phyloP scores from a whole-genome alignment of 1,140 invertebrate species.

The Caenorhabditis brenneri region DNA sequence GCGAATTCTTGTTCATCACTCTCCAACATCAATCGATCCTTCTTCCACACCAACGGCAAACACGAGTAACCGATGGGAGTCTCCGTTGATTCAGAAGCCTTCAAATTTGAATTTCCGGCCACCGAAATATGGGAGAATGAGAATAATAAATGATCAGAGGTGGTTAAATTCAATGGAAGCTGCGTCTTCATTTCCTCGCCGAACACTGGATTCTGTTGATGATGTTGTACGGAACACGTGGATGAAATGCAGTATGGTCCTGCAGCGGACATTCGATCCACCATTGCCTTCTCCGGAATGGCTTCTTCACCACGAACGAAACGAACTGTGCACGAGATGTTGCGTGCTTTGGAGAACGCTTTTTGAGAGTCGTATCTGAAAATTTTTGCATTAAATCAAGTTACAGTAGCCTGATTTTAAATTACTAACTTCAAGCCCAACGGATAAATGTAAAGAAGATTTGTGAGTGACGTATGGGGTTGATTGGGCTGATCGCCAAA shows the following conservation, averaged over 20 bases:
- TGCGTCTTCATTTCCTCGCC: conserved; percentile 81
- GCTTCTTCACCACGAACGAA: conserved; percentile 53
- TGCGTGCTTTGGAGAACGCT: conserved; percentile 81
- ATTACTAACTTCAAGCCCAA: conserved; percentile 78
- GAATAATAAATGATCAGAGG: conserved; percentile 84
- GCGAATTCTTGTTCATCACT: conserved; percentile 79
- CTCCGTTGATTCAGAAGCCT: conserved; percentile 73
- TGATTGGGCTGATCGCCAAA: conserved; percentile 78
- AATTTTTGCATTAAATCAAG: no score
- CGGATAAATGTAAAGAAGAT: conserved; percentile 90
- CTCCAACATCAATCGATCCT: conserved; percentile 77
- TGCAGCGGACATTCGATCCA: conserved; percentile 22
- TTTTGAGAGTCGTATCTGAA: conserved; percentile 83
- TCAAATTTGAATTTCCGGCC: conserved; percentile 30
- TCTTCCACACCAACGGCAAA: conserved; percentile 80
- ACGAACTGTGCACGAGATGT: conserved; percentile 83
- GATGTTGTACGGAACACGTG: conserved; percentile 71
- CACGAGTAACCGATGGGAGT: conserved; percentile 88
- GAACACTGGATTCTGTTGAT: conserved; percentile 76
- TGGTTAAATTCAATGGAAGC: conserved; percentile 80
- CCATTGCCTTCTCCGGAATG: conserved; percentile 62
- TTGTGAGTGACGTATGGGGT: conserved; percentile 82
- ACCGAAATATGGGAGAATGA: conserved; percentile 80
- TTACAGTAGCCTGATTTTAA: background rate
- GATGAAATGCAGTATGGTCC: conserved; percentile 31